A percentile compares a stretch with the other conserved stretches of the same genome.
Evolutionary conservation across 2,888 invertebrate genomes (phyloP).

Genomic region (Drosophila monieri): DNA sequence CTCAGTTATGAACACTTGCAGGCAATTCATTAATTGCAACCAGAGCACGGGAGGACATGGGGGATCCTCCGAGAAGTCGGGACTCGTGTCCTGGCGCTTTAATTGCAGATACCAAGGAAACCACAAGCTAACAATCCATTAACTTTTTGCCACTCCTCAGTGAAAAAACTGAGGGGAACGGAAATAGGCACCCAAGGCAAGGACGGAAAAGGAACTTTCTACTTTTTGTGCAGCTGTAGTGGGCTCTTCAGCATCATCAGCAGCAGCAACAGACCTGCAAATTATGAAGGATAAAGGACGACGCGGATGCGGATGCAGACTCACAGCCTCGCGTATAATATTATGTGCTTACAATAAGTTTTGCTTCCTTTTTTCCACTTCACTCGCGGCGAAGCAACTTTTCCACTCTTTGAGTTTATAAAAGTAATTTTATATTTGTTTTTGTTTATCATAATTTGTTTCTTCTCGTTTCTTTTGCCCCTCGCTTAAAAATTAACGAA

Average conservation of each 20-base stretch:
- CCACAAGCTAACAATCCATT: slow-evolving; percentile 79
- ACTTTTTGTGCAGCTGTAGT: slow-evolving; percentile 47
- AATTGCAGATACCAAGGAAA: slow-evolving; percentile 70
- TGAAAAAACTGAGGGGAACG: slow-evolving; percentile 55
- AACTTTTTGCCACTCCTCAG: slow-evolving; percentile 78
- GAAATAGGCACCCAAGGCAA: slow-evolving; percentile 56
- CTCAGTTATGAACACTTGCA: slow-evolving; percentile 51
- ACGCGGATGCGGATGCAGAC: slow-evolving; percentile 35
- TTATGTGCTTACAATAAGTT: slow-evolving; percentile 50
- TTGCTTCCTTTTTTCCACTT: slow-evolving; percentile 25
- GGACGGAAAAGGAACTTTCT: slow-evolving; percentile 39
- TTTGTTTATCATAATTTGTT: slow-evolving; percentile 17
- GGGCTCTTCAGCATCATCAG: slow-evolving; percentile 61
- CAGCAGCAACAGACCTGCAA: slow-evolving; percentile 52
- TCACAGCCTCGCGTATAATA: slow-evolving; percentile 32
- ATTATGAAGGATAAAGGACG: slow-evolving; percentile 68
- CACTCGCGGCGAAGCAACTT: slow-evolving; percentile 60
- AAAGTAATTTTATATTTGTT: slow-evolving; percentile 44
- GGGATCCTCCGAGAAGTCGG: slow-evolving; percentile 33
- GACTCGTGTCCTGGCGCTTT: slow-evolving; percentile 54
- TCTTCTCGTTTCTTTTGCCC: not conserved
- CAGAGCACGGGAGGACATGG: slow-evolving; percentile 55
- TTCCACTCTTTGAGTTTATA: slow-evolving; percentile 62
- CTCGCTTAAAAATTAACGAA: not conserved
- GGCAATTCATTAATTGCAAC: slow-evolving; percentile 75